Evolutionary conservation across 1,140 invertebrate species (phyloP).

Genomic region (Megalonaias nervosa): DNA sequence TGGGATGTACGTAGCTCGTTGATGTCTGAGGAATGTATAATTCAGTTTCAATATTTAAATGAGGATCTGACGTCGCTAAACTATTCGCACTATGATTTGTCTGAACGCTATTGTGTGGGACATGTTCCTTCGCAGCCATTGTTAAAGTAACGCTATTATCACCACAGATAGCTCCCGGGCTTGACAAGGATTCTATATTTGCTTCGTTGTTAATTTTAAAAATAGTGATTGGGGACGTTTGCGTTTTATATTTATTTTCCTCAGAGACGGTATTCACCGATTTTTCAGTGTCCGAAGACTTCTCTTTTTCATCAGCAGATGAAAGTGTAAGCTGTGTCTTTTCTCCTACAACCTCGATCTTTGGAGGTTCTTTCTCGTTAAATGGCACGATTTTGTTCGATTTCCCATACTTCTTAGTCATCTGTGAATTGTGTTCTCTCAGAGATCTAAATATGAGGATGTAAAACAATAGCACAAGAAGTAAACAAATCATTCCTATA

Average conservation of each 20-base stretch:
- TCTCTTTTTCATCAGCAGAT: neutral
- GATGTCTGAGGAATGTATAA: neutral
- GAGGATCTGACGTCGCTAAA: neutral
- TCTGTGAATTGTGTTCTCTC: constrained; percentile 8
- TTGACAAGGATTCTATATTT: too few relatives aligned
- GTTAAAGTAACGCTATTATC: too few relatives aligned
- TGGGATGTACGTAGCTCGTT: neutral
- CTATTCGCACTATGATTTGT: neutral
- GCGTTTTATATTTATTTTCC: neutral
- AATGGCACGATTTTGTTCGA: neutral
- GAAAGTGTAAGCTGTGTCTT: neutral
- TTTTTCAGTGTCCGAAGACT: neutral
- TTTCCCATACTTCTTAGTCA: constrained; percentile 2
- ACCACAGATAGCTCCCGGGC: too few relatives aligned
- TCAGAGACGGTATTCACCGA: neutral
- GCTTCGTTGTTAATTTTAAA: too few relatives aligned
- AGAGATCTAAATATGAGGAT: constrained; percentile 14
- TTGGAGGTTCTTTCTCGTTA: constrained; percentile 16
- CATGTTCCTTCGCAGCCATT: too few relatives aligned
- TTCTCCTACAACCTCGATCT: neutral
- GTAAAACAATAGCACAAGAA: constrained; percentile 13
- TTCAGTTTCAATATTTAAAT: neutral
- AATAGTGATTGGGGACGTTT: neutral
- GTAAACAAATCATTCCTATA: constrained; percentile 13
- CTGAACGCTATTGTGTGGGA: neutral